phyloP scores from a whole-genome alignment of 2,797 vertebrate genomes.

The Cirrhinus molitorella region DNA sequence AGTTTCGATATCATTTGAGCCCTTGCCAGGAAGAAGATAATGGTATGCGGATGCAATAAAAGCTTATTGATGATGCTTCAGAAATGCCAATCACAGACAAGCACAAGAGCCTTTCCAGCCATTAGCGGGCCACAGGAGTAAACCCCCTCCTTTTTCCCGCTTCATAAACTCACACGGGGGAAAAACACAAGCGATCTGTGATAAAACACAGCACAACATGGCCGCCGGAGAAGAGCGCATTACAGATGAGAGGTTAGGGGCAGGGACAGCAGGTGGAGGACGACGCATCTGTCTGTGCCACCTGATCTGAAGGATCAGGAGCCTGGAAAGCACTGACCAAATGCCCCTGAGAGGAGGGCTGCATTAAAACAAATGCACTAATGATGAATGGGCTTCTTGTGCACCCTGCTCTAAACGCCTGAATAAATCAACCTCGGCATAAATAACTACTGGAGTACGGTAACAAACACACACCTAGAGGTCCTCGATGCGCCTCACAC shows the following conservation, averaged over 20 bases:
- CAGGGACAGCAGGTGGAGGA: slow-evolving; percentile 55
- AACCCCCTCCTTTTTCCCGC: neutral
- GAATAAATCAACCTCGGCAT: slow-evolving; percentile 67
- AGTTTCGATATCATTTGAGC: slow-evolving; percentile 61
- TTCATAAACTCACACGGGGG: slow-evolving; percentile 55
- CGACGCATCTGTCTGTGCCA: slow-evolving; percentile 37
- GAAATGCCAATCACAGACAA: slow-evolving; percentile 62
- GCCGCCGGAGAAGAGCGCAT: slow-evolving; percentile 38
- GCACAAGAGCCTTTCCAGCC: slow-evolving; percentile 51
- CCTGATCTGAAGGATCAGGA: slow-evolving; percentile 21
- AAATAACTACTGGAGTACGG: slow-evolving; percentile 62
- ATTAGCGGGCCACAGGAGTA: slow-evolving; percentile 52
- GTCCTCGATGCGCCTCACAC: slow-evolving; percentile 1
- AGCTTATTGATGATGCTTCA: slow-evolving; percentile 65
- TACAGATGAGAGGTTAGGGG: slow-evolving; percentile 43
- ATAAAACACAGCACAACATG: slow-evolving; percentile 50
- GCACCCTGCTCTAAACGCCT: slow-evolving; percentile 40
- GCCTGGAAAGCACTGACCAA: slow-evolving; percentile 48
- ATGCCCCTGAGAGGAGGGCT: slow-evolving; percentile 34
- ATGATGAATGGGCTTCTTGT: slow-evolving; percentile 55
- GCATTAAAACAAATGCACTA: slow-evolving; percentile 49
- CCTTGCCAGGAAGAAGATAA: slow-evolving; percentile 61
- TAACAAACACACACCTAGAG: slow-evolving; percentile 31
- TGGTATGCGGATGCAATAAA: slow-evolving; percentile 63
- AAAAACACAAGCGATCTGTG: slow-evolving; percentile 49